phyloP scores from a whole-genome alignment of 1,140 invertebrate genomes.

The Neodiprion fabricii region DNA sequence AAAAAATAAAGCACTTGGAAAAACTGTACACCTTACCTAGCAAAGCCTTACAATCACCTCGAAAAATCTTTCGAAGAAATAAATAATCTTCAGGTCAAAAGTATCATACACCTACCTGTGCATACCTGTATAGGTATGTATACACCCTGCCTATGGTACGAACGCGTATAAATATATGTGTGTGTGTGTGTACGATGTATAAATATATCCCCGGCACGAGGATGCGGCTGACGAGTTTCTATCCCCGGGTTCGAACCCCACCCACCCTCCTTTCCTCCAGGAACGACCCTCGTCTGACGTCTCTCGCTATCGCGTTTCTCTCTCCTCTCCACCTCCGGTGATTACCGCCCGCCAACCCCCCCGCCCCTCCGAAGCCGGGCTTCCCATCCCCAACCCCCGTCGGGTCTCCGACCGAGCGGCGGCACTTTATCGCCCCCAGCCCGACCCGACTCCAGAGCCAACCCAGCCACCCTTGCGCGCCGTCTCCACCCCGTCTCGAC shows the following conservation, averaged over 20 bases:
- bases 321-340: slow-evolving; percentile 25
- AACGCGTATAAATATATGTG: neutral
- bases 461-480: neutral
- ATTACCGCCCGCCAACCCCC: slow-evolving; percentile 11
- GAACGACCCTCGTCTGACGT: slow-evolving; percentile 9
- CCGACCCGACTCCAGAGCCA: neutral
- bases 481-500: neutral
- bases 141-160: neutral
- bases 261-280: neutral
- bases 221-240: neutral
- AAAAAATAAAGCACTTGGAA: too few relatives aligned
- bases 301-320: slow-evolving; percentile 10
- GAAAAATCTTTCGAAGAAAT: too few relatives aligned
- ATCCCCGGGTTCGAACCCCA: too few relatives aligned
- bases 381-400: slow-evolving; percentile 9
- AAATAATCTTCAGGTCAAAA: too few relatives aligned
- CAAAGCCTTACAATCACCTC: too few relatives aligned
- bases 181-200: neutral
- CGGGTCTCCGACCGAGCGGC: neutral
- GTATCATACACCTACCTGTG: too few relatives aligned
- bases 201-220: neutral
- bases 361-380: neutral
- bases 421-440: slow-evolving; percentile 2
- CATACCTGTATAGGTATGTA: too few relatives aligned
- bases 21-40: too few relatives aligned